Base-by-base conservation (phyloP, 2,113 vertebrate genomes). In the Oriolus oriolus region DNA sequence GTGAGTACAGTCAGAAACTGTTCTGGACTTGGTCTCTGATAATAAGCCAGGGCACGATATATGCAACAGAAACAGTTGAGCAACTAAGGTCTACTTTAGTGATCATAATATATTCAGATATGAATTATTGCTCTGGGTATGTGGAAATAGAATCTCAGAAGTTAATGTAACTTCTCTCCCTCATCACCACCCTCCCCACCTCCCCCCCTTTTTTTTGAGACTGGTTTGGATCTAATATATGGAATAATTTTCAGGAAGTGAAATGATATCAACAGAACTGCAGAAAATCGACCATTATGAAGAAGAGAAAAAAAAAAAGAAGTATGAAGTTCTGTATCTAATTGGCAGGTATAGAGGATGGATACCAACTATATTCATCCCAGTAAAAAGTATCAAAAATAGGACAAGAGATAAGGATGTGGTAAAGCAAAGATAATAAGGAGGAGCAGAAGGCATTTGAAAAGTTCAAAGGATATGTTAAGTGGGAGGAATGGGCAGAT, bases 61-160 rank as follows among this genome's bases (percentile, higher is more conserved):
- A 39, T 49, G 75, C 4, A 10, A 84, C 73, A 92, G 75, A 97
- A 97, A 96, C 45, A 63, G 57, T 39, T 33, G 89, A 92, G 42
- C 13, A 35, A 89, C 64, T 89, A 92, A 54, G 44, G 64, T 91
- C 76, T 79, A 80, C 84, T 93, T 90, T 87, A 84, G 65, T 93
- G 89, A 96, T 96, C 70, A 89, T 96, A 96, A 95, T 95, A 91
- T 95, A 97, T 96, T 98, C 87, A 97, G 93, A 94, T 97, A 97
- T 66, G 63, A 98, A 96, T 89, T 93, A 44, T 86, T 97, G 92
- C 89, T 95, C 57, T 2, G 39, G 85, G 73, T 87, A 90, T 93
- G 41, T 95, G 79, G 86, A 96, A 98, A 97, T 70, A 91, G 84
- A 80, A 96, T 95, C 37, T 96, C 74, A 94, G 84, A 97, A 97